phyloP scores from a whole-genome alignment of 2,888 invertebrate species.

The Eupithecia subumbrata region DNA sequence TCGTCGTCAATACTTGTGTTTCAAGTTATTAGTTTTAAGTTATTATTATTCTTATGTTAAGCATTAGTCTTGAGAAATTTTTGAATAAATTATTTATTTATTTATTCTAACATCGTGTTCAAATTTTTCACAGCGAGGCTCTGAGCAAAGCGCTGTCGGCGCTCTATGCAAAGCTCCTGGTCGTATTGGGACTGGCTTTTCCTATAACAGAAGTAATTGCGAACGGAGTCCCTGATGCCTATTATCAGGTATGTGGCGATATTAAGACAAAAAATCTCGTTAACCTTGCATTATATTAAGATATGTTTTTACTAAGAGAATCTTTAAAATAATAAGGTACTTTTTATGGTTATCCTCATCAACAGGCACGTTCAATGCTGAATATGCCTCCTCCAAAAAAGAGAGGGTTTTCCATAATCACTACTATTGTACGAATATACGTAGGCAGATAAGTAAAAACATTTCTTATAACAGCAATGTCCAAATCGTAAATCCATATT shows the following conservation, averaged over 20 bases:
- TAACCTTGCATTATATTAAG: no score
- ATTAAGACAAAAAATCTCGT: no score
- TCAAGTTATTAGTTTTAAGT: no score
- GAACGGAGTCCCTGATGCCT: constrained; percentile 88
- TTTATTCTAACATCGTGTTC: background rate
- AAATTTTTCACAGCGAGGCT: constrained; percentile 83
- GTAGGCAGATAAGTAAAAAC: background rate
- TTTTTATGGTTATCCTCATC: background rate
- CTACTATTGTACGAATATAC: no score
- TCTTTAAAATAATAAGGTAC: no score
- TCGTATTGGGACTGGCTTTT: constrained; percentile 92
- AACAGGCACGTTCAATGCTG: background rate
- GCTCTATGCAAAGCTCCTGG: constrained; percentile 92
- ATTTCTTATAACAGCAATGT: background rate
- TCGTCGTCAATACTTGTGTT: background rate
- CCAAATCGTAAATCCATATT: background rate
- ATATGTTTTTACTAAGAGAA: no score
- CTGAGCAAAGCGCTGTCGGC: constrained; percentile 90
- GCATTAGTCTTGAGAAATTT: no score
- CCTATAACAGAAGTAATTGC: constrained; percentile 95
- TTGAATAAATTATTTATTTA: no score
- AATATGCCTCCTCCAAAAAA: background rate
- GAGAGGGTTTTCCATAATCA: background rate
- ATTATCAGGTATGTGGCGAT: constrained; percentile 85
- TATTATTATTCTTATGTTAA: no score